Evolutionary conservation across 2,113 vertebrate genomes (phyloP).

Genomic region (Gila orcuttii): DNA sequence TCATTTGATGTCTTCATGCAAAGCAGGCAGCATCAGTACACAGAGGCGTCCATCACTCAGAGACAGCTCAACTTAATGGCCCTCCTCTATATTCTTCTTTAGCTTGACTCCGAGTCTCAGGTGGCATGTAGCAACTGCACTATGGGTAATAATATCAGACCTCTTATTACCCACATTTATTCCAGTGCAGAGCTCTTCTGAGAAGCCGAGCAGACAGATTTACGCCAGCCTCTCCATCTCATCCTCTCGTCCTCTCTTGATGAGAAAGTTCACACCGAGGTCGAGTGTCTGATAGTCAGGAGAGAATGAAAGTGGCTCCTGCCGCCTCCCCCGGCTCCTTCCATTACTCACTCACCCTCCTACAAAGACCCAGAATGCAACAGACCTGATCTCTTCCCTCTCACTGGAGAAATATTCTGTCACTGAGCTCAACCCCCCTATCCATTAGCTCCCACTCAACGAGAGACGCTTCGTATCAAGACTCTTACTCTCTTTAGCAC

Average conservation of each 20-base stretch:
- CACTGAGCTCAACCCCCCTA: background rate
- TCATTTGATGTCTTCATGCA: constrained; percentile 11
- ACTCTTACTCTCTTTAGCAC: background rate
- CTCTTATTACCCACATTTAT: constrained; percentile 28
- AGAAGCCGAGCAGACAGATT: constrained; percentile 4
- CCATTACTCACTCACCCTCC: constrained; percentile 10
- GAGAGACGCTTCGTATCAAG: background rate
- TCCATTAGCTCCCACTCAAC: constrained; percentile 7
- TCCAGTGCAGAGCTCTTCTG: background rate
- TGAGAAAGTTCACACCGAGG: constrained; percentile 32
- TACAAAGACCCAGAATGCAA: constrained; percentile 20
- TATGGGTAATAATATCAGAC: constrained; percentile 14
- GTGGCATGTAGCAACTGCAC: constrained; percentile 13
- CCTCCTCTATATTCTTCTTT: background rate
- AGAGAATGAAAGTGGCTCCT: constrained; percentile 32
- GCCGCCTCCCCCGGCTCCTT: constrained; percentile 19
- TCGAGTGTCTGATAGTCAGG: constrained; percentile 27
- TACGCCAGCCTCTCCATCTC: background rate
- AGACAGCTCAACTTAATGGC: background rate
- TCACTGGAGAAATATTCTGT: constrained; percentile 33
- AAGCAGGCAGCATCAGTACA: background rate
- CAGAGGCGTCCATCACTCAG: background rate
- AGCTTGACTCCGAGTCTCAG: constrained; percentile 10
- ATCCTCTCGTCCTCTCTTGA: background rate
- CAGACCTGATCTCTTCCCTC: constrained; percentile 22